These are phyloP conservation scores for Planiliza haematocheilus DNA, from an alignment of 2,113 vertebrate genomes.

Conservation along the genomic window DNA sequence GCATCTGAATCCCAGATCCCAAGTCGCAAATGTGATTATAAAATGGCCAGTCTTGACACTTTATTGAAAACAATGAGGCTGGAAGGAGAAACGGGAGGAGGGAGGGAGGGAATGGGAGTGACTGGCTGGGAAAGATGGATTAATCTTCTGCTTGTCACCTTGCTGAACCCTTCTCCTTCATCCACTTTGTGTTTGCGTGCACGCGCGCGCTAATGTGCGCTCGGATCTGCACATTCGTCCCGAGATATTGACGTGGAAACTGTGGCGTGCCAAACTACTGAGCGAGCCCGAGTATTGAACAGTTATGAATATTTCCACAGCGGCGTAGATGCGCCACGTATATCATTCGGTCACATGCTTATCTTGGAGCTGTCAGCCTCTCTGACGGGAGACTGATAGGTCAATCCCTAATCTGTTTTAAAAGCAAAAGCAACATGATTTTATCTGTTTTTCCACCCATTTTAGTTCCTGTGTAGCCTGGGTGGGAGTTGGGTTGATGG, in stretches of 20 bases:
- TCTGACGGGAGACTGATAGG: not conserved
- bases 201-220: slow-evolving; percentile 11
- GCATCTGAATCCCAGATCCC: slow-evolving; percentile 84
- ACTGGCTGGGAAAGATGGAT: slow-evolving; percentile 75
- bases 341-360: not conserved
- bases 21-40: slow-evolving; percentile 86
- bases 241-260: slow-evolving; percentile 7
- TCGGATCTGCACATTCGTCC: not conserved
- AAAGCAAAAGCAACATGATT: not conserved
- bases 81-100: slow-evolving; percentile 65
- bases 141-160: slow-evolving; percentile 80
- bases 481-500: slow-evolving; percentile 1
- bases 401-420: no score
- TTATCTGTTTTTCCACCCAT: not conserved
- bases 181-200: slow-evolving; percentile 58
- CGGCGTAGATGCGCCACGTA: not conserved
- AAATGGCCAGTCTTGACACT: slow-evolving; percentile 83
- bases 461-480: not conserved
- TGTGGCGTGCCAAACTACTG: slow-evolving; percentile 22
- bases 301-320: not conserved
- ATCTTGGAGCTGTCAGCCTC: not conserved
- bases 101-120: slow-evolving; percentile 65
- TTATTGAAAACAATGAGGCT: slow-evolving; percentile 88
- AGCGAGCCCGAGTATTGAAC: slow-evolving; percentile 23
- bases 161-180: slow-evolving; percentile 62